Evolutionary conservation across 1,140 invertebrate species (phyloP), one percentile per base, ranked within the genome.

Genomic region (Lepeophtheirus salmonis): DNA sequence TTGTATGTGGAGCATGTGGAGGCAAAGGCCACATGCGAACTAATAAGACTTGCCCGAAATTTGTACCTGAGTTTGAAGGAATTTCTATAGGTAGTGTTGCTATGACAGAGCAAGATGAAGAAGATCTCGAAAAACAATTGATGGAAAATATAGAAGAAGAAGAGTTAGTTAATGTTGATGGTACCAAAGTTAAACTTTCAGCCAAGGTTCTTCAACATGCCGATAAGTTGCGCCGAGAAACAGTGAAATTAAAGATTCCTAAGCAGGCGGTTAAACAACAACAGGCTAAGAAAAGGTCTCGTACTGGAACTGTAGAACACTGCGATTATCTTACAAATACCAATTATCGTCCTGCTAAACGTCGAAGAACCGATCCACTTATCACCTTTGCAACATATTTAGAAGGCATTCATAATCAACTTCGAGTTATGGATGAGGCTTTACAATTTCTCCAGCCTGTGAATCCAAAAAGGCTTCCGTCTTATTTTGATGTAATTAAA

Each of bases 1-100:
- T 98, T 17, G 81, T 79, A 75, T 99, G 95, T 73, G 91, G 94
- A 16, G 92, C 94, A 14, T 98, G 95, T 74, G 92, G 92, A 2
- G 84, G 89, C 68, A 76, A 79, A 50, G 82, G 83, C 49, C 83
- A 84, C 67, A 84, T 84, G 83, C 73, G 90, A 52, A 97, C 94
- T 0, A 97, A 97, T 70, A 94, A 94, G 70, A 86, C 90, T 0
- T 97, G 94, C 73, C 92, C 92, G 0, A 70, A 91, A 48, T 97
- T 95, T 70, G 84, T 87, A 26, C 74, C 73, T 61, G 79, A 61
- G 18, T 41, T 41, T 18, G 55, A 57, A 17, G 26, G 26, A 1
- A 22, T 22, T 10, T 18, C 50, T 21, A 76, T 82, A 0, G 75
- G 82, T n/a, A 83, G 78, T 67, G 81, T 84, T 0, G 80, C 83